phyloP scores from a whole-genome alignment of 2,888 invertebrate genomes.

The Malthinus flaveolus region DNA sequence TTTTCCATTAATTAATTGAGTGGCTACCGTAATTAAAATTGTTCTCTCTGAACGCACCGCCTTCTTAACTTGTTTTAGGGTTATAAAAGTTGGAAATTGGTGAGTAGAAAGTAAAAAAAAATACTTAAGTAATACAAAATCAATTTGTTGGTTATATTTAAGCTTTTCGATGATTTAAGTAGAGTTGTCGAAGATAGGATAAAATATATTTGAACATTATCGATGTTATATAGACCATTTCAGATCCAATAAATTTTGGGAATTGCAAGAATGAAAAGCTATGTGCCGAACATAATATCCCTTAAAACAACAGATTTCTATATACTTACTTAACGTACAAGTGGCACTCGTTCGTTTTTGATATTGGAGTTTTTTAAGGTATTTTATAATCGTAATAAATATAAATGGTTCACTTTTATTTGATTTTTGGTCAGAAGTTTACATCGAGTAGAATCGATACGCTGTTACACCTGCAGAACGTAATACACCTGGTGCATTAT shows the following conservation, averaged over 20 bases:
- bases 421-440: neutral
- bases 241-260: slow-evolving; percentile 23
- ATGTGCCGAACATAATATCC: slow-evolving; percentile 22
- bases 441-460: neutral
- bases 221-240: slow-evolving; percentile 28
- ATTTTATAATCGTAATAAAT: slow-evolving; percentile 25
- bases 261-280: slow-evolving; percentile 27
- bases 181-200: slow-evolving; percentile 20
- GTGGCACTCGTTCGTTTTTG: neutral
- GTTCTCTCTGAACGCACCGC: too few relatives aligned
- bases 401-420: slow-evolving; percentile 17
- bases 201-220: slow-evolving; percentile 26
- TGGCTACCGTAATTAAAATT: too few relatives aligned
- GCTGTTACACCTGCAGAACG: neutral
- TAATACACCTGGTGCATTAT: slow-evolving; percentile 37
- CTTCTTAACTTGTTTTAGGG: too few relatives aligned
- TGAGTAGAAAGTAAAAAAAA: too few relatives aligned
- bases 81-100: too few relatives aligned
- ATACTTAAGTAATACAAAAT: neutral
- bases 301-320: slow-evolving; percentile 23
- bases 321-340: slow-evolving; percentile 14
- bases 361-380: slow-evolving; percentile 7
- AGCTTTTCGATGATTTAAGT: slow-evolving; percentile 13
- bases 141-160: slow-evolving; percentile 13
- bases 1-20: too few relatives aligned